A percentile compares a stretch with the other conserved stretches of the same genome.
phyloP scores from a whole-genome alignment of 2,888 invertebrate genomes.

The Isoperla grammatica region DNA sequence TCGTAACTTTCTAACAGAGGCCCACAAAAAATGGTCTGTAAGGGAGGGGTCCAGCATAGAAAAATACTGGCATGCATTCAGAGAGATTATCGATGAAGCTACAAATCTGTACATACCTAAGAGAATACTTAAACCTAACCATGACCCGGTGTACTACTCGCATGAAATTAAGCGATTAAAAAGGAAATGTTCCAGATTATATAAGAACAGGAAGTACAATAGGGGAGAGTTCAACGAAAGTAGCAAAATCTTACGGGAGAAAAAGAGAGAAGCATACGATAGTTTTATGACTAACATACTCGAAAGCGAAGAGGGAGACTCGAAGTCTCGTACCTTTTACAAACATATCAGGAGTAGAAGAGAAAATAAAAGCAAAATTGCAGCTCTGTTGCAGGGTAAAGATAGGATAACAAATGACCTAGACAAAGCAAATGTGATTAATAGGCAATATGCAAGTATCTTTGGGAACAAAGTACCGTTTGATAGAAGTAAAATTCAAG shows the following conservation, averaged over 20 bases:
- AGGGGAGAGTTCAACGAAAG: background rate
- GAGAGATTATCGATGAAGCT: background rate
- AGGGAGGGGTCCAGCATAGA: background rate
- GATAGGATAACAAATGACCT: background rate
- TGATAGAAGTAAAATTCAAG: constrained; percentile 43
- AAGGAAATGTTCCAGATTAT: background rate
- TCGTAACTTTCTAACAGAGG: background rate
- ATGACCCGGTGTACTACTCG: background rate
- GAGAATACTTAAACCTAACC: background rate
- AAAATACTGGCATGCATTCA: background rate
- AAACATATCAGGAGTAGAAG: background rate
- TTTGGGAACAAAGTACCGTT: constrained; percentile 28
- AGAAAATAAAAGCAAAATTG: background rate
- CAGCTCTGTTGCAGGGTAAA: background rate
- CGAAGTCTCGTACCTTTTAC: background rate
- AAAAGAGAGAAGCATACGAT: too few relatives aligned
- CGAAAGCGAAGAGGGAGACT: background rate
- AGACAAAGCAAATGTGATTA: background rate
- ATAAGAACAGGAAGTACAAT: background rate
- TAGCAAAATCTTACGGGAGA: background rate
- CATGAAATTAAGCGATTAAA: background rate
- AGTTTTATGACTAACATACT: background rate
- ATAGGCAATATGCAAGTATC: constrained; percentile 15
- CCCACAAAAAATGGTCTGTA: background rate
- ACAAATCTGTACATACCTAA: background rate